Evolutionary conservation across 2,113 vertebrate species (phyloP).

Genomic region (Micronisus gabar): DNA sequence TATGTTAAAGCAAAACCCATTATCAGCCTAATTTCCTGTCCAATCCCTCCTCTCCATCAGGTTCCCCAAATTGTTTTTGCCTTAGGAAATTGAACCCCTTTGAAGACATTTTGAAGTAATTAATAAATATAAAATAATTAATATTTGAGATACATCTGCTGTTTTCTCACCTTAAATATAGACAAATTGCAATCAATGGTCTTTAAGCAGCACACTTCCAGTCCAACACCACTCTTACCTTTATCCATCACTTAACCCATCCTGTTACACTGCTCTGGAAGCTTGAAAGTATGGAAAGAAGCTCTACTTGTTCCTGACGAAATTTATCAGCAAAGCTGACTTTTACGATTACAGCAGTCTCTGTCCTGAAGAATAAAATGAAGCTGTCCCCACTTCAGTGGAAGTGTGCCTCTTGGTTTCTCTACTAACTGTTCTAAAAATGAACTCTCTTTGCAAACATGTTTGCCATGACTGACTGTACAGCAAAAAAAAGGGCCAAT

Average conservation of each 20-base stretch:
- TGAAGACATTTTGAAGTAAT: background rate
- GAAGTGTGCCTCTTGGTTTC: background rate
- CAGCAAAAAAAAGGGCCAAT: background rate
- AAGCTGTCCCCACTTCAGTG: background rate
- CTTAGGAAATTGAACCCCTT: background rate
- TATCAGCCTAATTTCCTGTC: background rate
- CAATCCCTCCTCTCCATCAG: background rate
- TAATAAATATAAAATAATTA: background rate
- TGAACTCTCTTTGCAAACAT: background rate
- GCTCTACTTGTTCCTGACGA: background rate
- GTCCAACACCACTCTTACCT: background rate
- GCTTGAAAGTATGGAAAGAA: background rate
- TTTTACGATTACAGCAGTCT: background rate
- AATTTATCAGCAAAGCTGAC: background rate
- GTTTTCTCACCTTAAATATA: background rate
- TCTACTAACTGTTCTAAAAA: background rate
- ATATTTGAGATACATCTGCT: background rate
- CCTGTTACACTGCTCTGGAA: background rate
- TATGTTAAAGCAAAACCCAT: fast-evolving
- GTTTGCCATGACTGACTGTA: background rate
- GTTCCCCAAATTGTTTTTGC: background rate
- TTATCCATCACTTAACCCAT: background rate
- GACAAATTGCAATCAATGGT: background rate
- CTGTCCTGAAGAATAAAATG: background rate
- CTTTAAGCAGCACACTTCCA: background rate